Conservation (phyloP, 1,140 invertebrate species). For the Carposina sasakii region DNA sequence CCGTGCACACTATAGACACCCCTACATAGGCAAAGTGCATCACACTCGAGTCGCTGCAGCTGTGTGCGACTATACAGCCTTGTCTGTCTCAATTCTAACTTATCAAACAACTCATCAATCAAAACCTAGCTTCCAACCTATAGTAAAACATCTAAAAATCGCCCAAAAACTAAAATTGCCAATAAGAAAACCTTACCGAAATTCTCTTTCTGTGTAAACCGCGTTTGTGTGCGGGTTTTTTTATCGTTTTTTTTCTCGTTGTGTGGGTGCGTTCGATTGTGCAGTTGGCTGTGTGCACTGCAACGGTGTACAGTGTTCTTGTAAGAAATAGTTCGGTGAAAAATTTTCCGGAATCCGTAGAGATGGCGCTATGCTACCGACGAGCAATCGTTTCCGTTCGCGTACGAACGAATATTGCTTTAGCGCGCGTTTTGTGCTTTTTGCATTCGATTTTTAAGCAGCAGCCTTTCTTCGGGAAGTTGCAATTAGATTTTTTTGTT, state of each 20-base stretch:
- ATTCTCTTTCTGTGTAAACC: constrained; percentile 50
- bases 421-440: no score
- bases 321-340: constrained; percentile 68
- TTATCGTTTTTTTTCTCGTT: constrained; percentile 68
- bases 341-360: constrained; percentile 62
- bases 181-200: no score
- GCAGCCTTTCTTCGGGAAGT: no score
- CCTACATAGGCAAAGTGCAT: background rate
- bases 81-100: no score
- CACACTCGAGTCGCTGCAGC: background rate
- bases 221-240: constrained; percentile 62
- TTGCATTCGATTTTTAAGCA: no score
- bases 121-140: no score
- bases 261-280: constrained; percentile 70
- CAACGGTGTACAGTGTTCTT: constrained; percentile 59
- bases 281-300: constrained; percentile 36
- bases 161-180: no score
- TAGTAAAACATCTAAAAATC: no score
- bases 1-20: background rate
- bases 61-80: background rate
- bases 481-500: no score
- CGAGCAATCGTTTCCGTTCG: no score
- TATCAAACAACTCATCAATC: no score
- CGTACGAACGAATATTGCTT: no score
- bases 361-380: constrained; percentile 68